These are phyloP conservation scores for Dryobota labecula DNA, from an alignment of 2,888 invertebrate species.

Conservation along the genomic window DNA sequence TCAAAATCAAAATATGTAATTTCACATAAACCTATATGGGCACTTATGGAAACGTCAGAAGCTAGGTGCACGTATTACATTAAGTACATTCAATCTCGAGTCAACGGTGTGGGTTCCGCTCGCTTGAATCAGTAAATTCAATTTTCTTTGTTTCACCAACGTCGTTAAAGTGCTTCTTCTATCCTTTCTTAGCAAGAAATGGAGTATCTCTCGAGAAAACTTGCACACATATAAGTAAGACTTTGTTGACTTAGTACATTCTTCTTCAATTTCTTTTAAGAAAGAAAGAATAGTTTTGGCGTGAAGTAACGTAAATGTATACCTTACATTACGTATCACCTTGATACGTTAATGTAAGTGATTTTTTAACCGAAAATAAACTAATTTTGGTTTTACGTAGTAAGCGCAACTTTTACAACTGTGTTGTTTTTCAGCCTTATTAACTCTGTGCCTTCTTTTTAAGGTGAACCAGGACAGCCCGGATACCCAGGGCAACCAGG, in stretches of 20 bases:
- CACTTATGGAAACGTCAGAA: too few relatives aligned
- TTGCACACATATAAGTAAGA: neutral
- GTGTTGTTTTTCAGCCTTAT: neutral
- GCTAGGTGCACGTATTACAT: too few relatives aligned
- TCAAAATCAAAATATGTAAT: too few relatives aligned
- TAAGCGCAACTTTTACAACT: neutral
- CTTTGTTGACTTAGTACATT: neutral
- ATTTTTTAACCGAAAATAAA: neutral
- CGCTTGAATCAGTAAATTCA: neutral
- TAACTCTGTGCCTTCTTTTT: neutral
- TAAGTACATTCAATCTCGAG: neutral
- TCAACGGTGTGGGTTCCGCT: neutral
- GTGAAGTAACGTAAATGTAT: too few relatives aligned
- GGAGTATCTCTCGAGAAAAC: neutral
- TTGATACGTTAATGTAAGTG: too few relatives aligned
- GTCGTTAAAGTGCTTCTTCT: neutral
- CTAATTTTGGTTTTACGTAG: neutral
- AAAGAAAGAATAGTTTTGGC: too few relatives aligned
- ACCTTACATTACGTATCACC: too few relatives aligned
- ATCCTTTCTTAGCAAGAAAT: neutral
- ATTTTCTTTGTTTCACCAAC: neutral
- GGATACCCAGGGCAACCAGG: slow-evolving; percentile 19
- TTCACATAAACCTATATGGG: too few relatives aligned
- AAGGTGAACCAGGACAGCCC: neutral
- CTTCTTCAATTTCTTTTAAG: too few relatives aligned